Percentiles rank a stretch among this genome's conserved stretches.
These are phyloP conservation scores for Halcyon leucocephala DNA, from an alignment of 2,797 vertebrate genomes.

Conservation along the genomic window DNA sequence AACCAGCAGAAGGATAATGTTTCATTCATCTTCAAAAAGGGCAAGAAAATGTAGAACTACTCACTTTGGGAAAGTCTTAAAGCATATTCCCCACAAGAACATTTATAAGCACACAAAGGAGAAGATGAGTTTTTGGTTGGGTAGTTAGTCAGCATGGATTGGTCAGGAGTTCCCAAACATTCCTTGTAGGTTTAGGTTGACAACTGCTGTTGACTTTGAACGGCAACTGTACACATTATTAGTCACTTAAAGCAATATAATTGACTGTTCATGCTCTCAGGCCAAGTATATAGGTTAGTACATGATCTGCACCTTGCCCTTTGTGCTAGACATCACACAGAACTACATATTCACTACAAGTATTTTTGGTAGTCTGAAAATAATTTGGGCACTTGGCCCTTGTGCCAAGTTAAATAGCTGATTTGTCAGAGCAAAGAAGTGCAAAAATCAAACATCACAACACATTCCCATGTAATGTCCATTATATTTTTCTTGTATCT, in stretches of 20 bases:
- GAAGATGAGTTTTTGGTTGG: neutral
- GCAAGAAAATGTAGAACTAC: neutral
- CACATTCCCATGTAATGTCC: neutral
- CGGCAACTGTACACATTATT: neutral
- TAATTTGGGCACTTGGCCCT: neutral
- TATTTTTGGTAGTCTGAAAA: neutral
- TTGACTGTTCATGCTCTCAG: neutral
- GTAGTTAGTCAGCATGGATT: neutral
- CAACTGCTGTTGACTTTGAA: neutral
- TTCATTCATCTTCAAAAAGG: neutral
- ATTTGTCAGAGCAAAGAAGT: neutral
- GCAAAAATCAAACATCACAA: neutral
- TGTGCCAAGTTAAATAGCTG: neutral
- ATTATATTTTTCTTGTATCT: neutral
- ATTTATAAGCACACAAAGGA: neutral
- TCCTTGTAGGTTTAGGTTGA: neutral
- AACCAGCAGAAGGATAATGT: neutral
- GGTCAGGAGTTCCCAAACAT: neutral
- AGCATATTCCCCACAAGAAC: neutral
- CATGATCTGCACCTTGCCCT: neutral
- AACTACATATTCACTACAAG: neutral
- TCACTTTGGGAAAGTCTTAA: neutral
- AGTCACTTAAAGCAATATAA: neutral
- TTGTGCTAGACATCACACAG: neutral
- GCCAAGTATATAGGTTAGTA: neutral